Base-by-base conservation (phyloP, 2,113 vertebrate genomes). In the Buteo buteo region DNA sequence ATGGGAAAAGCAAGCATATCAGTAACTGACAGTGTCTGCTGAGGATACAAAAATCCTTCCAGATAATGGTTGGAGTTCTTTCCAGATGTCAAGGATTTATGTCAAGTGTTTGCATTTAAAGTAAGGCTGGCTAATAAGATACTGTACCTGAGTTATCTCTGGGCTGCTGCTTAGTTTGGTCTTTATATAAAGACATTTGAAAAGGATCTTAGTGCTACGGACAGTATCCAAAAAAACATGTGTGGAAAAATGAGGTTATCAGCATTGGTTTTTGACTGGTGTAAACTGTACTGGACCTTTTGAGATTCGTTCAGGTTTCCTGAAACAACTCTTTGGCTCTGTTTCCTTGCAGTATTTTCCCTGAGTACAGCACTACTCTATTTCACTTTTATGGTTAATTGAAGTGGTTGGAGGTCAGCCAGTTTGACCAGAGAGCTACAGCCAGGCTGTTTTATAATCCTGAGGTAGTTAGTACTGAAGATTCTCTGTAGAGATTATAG, bases 1-100 rank as follows among this genome's bases (percentile, higher is more conserved):
- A 2, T 28, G 26, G 42, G n/a, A 49, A 50, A 61, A 1, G 2
- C 10, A 38, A 85, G 29, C 0, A 0, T 20, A 2, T 89, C 25
- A 44, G 49, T 36, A 45, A 34, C 26, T 88, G 71, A 8, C 12
- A 49, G n/a, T 14, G 20, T 22, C 50, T 69, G 18, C 47, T 62
- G 65, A 44, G 29, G 18, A 16, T 50, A 17, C 29, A 38, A n/a
- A 57, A 78, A 64, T 74, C 16, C 13, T 82, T 29, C 22, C 20
- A 47, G 10, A 13, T 28, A 12, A 7, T 10, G 54, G 13, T 9
- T 86, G 64, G 29, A 83, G 26, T 62, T 83, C 45, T 58, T 49
- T 31, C 29, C 16, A 38, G 16, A 10, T 32, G 38, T 44, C 50
- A 49, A 61, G 55, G 58, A 57, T 89, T 93, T 87, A 20, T 86